phyloP scores from a whole-genome alignment of 2,888 invertebrate genomes.

The Plemyria rubiginata region DNA sequence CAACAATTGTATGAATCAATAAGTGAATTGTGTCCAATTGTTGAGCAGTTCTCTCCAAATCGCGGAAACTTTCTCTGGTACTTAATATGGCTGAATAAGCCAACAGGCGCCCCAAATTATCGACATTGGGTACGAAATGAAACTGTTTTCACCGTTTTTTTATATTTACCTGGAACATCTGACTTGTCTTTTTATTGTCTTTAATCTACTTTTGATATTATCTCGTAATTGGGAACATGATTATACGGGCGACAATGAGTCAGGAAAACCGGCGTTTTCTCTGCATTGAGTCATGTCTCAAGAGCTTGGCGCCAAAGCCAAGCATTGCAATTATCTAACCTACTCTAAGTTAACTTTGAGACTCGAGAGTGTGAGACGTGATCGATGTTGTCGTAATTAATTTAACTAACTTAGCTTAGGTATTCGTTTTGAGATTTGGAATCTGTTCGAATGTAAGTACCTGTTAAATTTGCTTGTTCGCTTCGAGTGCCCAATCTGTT shows the following conservation, averaged over 20 bases:
- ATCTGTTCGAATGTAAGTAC: neutral
- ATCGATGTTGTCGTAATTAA: no score
- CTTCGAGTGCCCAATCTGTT: neutral
- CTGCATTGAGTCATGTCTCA: constrained; percentile 50
- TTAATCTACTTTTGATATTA: constrained; percentile 8
- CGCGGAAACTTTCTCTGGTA: constrained; percentile 42
- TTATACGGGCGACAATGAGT: constrained; percentile 44
- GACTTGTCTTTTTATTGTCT: neutral
- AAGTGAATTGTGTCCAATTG: constrained; percentile 10
- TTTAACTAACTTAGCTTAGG: no score
- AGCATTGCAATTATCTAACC: constrained; percentile 62
- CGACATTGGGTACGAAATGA: constrained; percentile 55
- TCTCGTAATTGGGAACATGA: constrained; percentile 30
- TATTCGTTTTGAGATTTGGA: neutral
- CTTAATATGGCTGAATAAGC: constrained; percentile 59
- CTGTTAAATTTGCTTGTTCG: neutral
- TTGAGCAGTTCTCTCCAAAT: constrained; percentile 39
- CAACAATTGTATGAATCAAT: constrained; percentile 2
- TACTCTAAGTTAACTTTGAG: constrained; percentile 37
- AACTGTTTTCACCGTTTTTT: constrained; percentile 29
- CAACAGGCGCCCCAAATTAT: constrained; percentile 60
- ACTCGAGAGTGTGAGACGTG: no score
- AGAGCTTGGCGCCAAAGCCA: constrained; percentile 49
- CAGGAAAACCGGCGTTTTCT: constrained; percentile 56
- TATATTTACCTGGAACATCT: neutral